Percentiles rank a stretch among this genome's conserved stretches.
Evolutionary conservation across 1,140 invertebrate genomes (phyloP).

Genomic region (Aplysia californica): DNA sequence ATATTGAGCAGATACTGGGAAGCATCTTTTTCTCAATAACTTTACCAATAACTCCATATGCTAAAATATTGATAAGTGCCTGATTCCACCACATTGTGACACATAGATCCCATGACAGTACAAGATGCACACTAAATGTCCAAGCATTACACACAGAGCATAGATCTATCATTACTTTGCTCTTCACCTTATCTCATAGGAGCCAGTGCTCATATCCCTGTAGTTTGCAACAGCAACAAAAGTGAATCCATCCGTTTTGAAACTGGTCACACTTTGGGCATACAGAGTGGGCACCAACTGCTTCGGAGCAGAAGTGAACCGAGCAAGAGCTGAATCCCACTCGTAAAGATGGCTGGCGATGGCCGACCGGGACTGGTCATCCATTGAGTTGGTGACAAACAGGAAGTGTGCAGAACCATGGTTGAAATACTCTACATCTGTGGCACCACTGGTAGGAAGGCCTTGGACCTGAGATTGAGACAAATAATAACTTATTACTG

Average conservation of each 20-base stretch:
- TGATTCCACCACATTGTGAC: no score
- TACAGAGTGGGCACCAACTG: constrained; percentile 49
- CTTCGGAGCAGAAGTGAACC: constrained; percentile 43
- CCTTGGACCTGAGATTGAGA: constrained; percentile 56
- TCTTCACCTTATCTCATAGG: constrained; percentile 49
- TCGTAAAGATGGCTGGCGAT: constrained; percentile 49
- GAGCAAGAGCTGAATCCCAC: constrained; percentile 43
- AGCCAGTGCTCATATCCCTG: constrained; percentile 42
- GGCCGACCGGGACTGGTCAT: constrained; percentile 49
- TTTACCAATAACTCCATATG: no score
- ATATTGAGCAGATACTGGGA: no score
- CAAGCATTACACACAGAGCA: no score
- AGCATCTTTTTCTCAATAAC: no score
- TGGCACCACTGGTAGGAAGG: constrained; percentile 51
- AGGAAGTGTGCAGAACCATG: constrained; percentile 40
- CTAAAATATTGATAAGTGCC: no score
- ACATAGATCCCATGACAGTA: no score
- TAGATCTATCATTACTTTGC: no score
- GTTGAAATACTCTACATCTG: constrained; percentile 50
- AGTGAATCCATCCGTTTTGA: constrained; percentile 44
- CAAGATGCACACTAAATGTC: no score
- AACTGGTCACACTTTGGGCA: constrained; percentile 41
- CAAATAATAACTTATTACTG: background rate
- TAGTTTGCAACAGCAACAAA: constrained; percentile 59
- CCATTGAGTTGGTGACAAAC: constrained; percentile 53